Percentiles rank a stretch among this genome's conserved stretches.
Conservation (phyloP, 1,140 invertebrate genomes). For the Leucophenga varia region DNA sequence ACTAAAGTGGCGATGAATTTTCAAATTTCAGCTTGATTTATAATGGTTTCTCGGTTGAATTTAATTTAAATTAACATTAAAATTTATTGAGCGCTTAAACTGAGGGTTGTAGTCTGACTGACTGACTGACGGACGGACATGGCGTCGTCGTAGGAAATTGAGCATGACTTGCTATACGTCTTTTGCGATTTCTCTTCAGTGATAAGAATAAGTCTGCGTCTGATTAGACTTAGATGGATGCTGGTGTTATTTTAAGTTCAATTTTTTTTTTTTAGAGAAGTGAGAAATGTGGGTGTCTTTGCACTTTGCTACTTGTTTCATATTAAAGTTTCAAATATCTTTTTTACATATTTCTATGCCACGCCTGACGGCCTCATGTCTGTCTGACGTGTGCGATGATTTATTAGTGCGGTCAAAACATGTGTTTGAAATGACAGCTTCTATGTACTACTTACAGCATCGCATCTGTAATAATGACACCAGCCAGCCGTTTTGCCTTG, state of each 20-base stretch:
- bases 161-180: constrained; percentile 39
- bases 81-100: constrained; percentile 42
- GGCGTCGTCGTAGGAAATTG: no score
- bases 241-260: no score
- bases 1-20: constrained; percentile 55
- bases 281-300: constrained; percentile 8
- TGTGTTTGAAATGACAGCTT: constrained; percentile 56
- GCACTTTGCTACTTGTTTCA: constrained; percentile 13
- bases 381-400: constrained; percentile 52
- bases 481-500: constrained; percentile 14
- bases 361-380: no score
- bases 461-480: constrained; percentile 47
- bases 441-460: constrained; percentile 54
- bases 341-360: constrained; percentile 14
- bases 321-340: constrained; percentile 5
- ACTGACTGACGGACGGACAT: no score
- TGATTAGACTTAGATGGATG: constrained; percentile 23
- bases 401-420: constrained; percentile 55
- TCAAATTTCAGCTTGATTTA: constrained; percentile 50
- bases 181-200: constrained; percentile 27
- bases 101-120: constrained; percentile 23
- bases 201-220: constrained; percentile 36
- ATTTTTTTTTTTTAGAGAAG: not conserved
- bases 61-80: constrained; percentile 52
- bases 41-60: constrained; percentile 37